Conservation (phyloP, 2,113 vertebrate species). For the Anhinga anhinga region DNA sequence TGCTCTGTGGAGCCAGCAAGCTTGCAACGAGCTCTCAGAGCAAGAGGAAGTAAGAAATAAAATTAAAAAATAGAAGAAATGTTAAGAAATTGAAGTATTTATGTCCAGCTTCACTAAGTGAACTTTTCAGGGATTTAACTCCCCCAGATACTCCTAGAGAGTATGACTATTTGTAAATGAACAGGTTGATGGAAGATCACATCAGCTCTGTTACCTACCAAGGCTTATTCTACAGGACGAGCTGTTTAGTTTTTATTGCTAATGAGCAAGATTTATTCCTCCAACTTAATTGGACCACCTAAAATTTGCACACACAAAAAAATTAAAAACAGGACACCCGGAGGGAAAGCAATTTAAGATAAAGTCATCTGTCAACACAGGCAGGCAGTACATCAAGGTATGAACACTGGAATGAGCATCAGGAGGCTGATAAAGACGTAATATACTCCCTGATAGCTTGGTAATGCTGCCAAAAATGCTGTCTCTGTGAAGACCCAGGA, state of each 20-base stretch:
- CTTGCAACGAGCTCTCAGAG: neutral
- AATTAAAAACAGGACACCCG: neutral
- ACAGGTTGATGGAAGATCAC: neutral
- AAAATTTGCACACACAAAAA: neutral
- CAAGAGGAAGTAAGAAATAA: neutral
- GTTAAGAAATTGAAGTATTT: neutral
- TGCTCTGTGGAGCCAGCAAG: neutral
- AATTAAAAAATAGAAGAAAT: neutral
- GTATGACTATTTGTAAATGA: neutral
- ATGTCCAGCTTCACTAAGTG: neutral
- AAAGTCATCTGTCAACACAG: neutral
- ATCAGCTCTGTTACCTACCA: neutral
- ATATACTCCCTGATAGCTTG: neutral
- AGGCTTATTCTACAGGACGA: neutral
- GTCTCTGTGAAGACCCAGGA: neutral
- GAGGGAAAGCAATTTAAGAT: neutral
- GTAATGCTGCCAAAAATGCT: neutral
- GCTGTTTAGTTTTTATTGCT: neutral
- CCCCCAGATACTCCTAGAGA: neutral
- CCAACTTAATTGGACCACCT: neutral
- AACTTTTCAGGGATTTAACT: neutral
- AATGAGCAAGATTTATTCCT: slow-evolving; percentile 2
- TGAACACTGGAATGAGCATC: neutral
- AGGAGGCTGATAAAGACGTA: neutral
- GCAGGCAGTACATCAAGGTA: neutral